Conservation (phyloP, 2,797 vertebrate species). For the Crenichthys baileyi region DNA sequence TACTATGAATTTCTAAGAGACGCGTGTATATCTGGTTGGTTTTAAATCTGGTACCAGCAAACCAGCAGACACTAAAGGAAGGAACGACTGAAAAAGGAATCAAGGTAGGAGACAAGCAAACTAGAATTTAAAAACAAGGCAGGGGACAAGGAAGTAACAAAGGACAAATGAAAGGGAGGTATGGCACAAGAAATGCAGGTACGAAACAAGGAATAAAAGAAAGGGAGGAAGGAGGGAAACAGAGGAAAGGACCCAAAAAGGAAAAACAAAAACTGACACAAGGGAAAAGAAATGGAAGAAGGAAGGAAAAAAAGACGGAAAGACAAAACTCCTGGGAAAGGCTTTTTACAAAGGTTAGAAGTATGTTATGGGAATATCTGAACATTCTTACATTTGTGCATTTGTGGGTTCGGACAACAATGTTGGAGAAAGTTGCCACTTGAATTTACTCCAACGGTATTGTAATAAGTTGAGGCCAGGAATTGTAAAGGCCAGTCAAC, state of each 20-base stretch:
- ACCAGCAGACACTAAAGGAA: background rate
- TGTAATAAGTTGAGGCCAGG: background rate
- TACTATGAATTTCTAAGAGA: background rate
- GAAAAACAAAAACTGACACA: too few species aligned
- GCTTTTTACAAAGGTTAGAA: too few species aligned
- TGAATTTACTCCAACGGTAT: background rate
- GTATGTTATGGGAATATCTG: background rate
- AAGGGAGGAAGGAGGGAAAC: too few species aligned
- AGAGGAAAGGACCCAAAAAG: too few species aligned
- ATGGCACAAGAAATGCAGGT: too few species aligned
- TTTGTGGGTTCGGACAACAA: background rate
- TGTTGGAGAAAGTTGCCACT: background rate
- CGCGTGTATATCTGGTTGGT: background rate
- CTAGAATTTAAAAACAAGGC: too few species aligned
- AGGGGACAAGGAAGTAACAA: too few species aligned
- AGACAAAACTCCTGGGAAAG: background rate
- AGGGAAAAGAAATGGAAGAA: background rate
- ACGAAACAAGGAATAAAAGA: too few species aligned
- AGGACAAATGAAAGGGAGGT: too few species aligned
- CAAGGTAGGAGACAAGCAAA: background rate
- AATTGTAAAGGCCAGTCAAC: background rate
- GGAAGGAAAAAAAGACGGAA: background rate
- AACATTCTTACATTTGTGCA: too few species aligned
- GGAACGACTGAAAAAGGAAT: background rate
- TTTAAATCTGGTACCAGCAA: background rate